phyloP scores from a whole-genome alignment of 2,113 vertebrate species.

The Gymnogyps californianus region DNA sequence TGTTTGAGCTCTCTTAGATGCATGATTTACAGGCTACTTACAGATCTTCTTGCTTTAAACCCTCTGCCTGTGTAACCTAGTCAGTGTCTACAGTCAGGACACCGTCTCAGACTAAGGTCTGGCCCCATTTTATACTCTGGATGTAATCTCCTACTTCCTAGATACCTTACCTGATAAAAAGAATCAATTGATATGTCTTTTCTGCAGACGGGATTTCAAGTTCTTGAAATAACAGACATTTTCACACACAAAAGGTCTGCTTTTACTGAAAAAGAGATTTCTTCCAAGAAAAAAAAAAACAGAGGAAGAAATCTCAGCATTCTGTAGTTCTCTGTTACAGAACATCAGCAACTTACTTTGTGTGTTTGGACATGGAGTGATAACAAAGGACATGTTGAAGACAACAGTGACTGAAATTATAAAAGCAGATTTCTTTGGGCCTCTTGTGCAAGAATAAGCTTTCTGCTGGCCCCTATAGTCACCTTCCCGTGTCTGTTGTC shows the following conservation, averaged over 20 bases:
- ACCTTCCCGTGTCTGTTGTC: neutral
- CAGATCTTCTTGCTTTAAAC: neutral
- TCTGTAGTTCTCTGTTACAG: neutral
- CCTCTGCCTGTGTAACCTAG: neutral
- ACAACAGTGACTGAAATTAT: neutral
- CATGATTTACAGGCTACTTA: neutral
- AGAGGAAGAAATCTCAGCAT: neutral
- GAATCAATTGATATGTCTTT: neutral
- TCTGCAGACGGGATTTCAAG: neutral
- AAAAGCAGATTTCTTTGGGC: neutral
- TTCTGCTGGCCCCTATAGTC: neutral
- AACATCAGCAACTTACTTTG: neutral
- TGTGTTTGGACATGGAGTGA: neutral
- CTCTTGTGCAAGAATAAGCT: neutral
- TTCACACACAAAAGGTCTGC: neutral
- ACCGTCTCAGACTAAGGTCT: neutral
- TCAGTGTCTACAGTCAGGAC: neutral
- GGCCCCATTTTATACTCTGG: neutral
- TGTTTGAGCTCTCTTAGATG: neutral
- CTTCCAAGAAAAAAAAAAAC: neutral
- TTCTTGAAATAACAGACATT: neutral
- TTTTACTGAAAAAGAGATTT: neutral
- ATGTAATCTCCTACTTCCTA: neutral
- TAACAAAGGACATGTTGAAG: neutral
- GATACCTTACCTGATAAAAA: neutral